Evolutionary conservation across 2,797 vertebrate genomes (phyloP), one percentile per base, ranked within the genome.

Genomic region (Gallirallus australis): DNA sequence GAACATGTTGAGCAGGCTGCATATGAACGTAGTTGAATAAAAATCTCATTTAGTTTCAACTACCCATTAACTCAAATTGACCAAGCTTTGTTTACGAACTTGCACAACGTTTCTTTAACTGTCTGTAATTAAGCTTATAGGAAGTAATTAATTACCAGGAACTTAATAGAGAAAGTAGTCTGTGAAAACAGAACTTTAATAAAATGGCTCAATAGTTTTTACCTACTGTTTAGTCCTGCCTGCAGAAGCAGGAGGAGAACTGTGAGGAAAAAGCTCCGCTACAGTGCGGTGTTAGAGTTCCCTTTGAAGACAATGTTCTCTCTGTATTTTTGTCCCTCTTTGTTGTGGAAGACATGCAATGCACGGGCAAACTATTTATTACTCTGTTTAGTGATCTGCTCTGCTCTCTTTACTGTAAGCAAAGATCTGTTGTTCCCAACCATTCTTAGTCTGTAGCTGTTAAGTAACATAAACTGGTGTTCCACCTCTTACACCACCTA

Each of bases 161-260:
- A 82, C 78, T 95, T 89, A 82, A 86, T 54, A 77, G 83, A 86
- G 73, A 92, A 85, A 96, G 13, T 14, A 86, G 47, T 37, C 12
- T 91, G 33, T 75, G 88, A 65, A 94, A 45, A 6, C 54, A 75
- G 68, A 66, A 56, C 56, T 52, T 87, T 40, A 88, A 60, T 59
- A 60, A 73, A 89, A 84, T 73, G 27, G 11, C 39, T 92, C 61
- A 64, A 20, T 63, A 39, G 27, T 40, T 93, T 77, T 87, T 64
- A 48, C 42, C 12, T 82, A 3, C 48, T 73, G 12, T 81, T 91
- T 37, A 66, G 27, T 64, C 12, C n/a, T 77, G 17, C 9, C 57
- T 27, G 25, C 8, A 47, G 53, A 24, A 70, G 23, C 3, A 59
- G 35, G 39, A 42, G 21, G 15, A 72, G 21, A 25, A n/a, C 21